Evolutionary conservation across 2,113 vertebrate genomes (phyloP).

Genomic region (Gorilla gorilla): DNA sequence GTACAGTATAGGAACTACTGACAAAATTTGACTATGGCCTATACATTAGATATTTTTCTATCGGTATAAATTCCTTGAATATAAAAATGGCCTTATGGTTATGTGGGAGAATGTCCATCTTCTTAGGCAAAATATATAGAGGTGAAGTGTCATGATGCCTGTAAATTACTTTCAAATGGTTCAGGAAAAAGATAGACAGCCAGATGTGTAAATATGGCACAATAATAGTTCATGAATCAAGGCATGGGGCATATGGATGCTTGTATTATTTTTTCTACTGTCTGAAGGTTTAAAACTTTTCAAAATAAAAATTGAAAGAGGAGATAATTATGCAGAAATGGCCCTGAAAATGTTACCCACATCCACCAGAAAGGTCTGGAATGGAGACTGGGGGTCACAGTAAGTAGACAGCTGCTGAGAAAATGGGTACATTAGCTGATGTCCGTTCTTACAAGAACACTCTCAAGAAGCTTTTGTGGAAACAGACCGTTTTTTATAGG

Average conservation of each 20-base stretch:
- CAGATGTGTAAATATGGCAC: neutral
- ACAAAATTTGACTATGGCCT: constrained; percentile 30
- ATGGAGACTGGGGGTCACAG: neutral
- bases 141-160: neutral
- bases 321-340: constrained; percentile 37
- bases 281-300: constrained; percentile 34
- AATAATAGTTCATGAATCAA: constrained; percentile 29
- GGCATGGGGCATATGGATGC: neutral
- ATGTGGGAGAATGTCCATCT: constrained; percentile 2
- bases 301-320: constrained; percentile 39
- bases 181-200: neutral
- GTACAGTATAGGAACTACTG: constrained; percentile 14
- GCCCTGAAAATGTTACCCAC: neutral
- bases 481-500: constrained; percentile 31
- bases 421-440: neutral
- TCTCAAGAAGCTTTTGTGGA: neutral
- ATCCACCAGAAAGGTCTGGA: neutral
- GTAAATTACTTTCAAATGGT: constrained; percentile 33
- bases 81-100: neutral
- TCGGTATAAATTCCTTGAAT: neutral
- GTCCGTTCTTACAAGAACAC: constrained; percentile 3
- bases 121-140: constrained; percentile 49
- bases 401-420: neutral
- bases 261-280: neutral
- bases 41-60: constrained; percentile 24